Percentiles rank a stretch among this genome's conserved stretches.
Conservation (phyloP, 2,888 invertebrate genomes). For the Drosophila mulleri region DNA sequence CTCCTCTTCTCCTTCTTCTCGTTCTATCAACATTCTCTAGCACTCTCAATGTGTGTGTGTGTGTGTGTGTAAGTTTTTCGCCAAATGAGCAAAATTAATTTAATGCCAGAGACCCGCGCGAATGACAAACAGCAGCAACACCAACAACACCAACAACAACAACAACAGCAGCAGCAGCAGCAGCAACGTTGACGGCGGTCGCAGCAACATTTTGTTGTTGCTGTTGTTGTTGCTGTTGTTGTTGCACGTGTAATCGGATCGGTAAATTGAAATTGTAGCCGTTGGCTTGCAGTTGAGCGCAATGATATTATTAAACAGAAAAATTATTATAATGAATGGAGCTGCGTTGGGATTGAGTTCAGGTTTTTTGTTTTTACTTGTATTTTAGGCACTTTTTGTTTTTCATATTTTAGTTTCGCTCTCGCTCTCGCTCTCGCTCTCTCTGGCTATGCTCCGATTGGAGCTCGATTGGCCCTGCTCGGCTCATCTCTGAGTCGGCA, state of each 20-base stretch:
- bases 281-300: slow-evolving; percentile 75
- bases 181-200: slow-evolving; percentile 46
- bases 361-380: slow-evolving; percentile 14
- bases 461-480: background rate
- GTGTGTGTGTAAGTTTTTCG: slow-evolving; percentile 42
- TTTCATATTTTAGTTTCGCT: slow-evolving; percentile 4
- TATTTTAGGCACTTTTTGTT: slow-evolving; percentile 11
- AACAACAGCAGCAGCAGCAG: slow-evolving; percentile 30
- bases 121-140: slow-evolving; percentile 53
- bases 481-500: slow-evolving; percentile 3
- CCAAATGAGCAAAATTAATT: slow-evolving; percentile 80
- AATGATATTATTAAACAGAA: slow-evolving; percentile 79
- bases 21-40: slow-evolving; percentile 13
- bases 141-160: slow-evolving; percentile 28
- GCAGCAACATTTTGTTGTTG: slow-evolving; percentile 54
- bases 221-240: slow-evolving; percentile 37
- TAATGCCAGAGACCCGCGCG: slow-evolving; percentile 68
- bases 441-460: background rate
- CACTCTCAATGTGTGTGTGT: slow-evolving; percentile 32
- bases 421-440: background rate
- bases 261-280: slow-evolving; percentile 77
- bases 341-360: slow-evolving; percentile 50
- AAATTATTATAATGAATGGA: slow-evolving; percentile 79
- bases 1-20: background rate
- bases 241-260: slow-evolving; percentile 79